phyloP scores from a whole-genome alignment of 1,140 invertebrate species.

The Dendroctonus valens region DNA sequence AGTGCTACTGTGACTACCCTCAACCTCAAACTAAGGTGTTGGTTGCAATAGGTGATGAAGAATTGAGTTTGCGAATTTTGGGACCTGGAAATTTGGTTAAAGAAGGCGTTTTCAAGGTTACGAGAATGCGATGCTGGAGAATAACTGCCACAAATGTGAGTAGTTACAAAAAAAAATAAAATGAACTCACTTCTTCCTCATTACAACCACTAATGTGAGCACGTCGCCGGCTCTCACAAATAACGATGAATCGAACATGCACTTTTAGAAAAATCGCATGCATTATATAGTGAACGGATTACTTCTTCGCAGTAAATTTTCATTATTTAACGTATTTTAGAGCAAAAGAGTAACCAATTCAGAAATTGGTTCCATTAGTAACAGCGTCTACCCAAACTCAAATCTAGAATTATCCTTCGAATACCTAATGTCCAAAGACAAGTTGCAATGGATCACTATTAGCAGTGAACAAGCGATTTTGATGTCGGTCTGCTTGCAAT shows the following conservation, averaged over 20 bases:
- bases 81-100: slow-evolving; percentile 54
- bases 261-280: not conserved
- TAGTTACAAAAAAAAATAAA: slow-evolving; percentile 10
- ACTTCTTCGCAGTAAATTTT: not conserved
- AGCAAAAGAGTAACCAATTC: not conserved
- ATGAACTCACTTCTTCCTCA: no score
- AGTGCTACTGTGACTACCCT: slow-evolving; percentile 78
- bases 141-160: slow-evolving; percentile 86
- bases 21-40: slow-evolving; percentile 63
- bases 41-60: slow-evolving; percentile 74
- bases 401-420: slow-evolving; percentile 88
- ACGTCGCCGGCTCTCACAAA: no score
- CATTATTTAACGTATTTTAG: not conserved
- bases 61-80: slow-evolving; percentile 67
- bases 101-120: slow-evolving; percentile 88
- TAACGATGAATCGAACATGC: no score
- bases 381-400: slow-evolving; percentile 38
- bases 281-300: not conserved
- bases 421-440: slow-evolving; percentile 91
- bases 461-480: slow-evolving; percentile 88
- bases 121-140: slow-evolving; percentile 93
- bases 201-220: no score
- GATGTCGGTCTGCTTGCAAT: slow-evolving; percentile 91
- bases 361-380: slow-evolving; percentile 9
- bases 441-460: slow-evolving; percentile 89